Conservation (phyloP, 1,140 invertebrate genomes). For the Aphaenogaster ashmeadi region DNA sequence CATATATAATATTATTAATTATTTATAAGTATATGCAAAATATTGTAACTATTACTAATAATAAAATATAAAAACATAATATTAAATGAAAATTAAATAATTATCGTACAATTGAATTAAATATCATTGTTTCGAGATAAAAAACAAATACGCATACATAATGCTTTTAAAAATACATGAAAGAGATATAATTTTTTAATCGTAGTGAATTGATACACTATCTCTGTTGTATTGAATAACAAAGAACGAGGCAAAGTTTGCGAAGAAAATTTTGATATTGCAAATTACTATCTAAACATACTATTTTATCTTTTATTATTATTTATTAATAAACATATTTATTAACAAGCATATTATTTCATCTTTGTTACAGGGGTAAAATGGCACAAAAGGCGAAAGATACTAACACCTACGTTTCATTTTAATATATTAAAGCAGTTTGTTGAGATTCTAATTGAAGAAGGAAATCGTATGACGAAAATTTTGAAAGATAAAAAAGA, state of each 20-base stretch:
- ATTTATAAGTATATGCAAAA: conserved; percentile 89
- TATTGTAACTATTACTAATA: conserved; percentile 84
- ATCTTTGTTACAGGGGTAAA: conserved; percentile 88
- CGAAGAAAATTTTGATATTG: not conserved
- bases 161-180: not conserved
- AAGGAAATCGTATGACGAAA: conserved; percentile 52
- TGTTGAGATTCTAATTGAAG: conserved; percentile 83
- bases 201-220: not conserved
- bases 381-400: conserved; percentile 93
- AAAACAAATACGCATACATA: not conserved
- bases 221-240: not conserved
- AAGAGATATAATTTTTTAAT: not conserved
- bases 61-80: not conserved
- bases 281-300: not conserved
- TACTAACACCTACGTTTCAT: conserved; percentile 96
- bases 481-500: conserved; percentile 75
- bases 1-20: conserved; percentile 88
- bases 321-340: too few relatives aligned
- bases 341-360: not conserved
- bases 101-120: not conserved
- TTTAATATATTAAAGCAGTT: conserved; percentile 95
- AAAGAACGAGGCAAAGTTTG: not conserved
- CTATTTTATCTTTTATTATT: not conserved
- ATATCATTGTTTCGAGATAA: not conserved
- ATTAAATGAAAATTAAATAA: not conserved